A percentile compares a stretch with the other conserved stretches of the same genome.
phyloP scores from a whole-genome alignment of 2,113 vertebrate species.

The Pao palembangensis region DNA sequence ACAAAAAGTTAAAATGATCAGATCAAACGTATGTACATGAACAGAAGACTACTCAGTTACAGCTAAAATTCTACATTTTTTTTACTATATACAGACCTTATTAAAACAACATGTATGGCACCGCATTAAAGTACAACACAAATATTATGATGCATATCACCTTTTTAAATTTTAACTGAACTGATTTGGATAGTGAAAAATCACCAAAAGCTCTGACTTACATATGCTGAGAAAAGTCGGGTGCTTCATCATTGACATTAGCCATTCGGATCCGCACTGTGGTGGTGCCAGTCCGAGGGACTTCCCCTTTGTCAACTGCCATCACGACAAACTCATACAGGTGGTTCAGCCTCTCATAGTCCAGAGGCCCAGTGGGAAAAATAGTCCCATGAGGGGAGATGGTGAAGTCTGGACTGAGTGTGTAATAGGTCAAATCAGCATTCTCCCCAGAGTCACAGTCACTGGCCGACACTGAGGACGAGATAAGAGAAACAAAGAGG shows the following conservation, averaged over 20 bases:
- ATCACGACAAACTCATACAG: conserved; percentile 88
- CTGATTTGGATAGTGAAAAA: not conserved
- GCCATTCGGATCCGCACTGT: conserved; percentile 83
- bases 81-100: too few relatives aligned
- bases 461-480: conserved; percentile 78
- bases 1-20: too few relatives aligned
- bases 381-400: conserved; percentile 82
- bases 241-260: conserved; percentile 88
- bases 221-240: conserved; percentile 82
- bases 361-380: conserved; percentile 77
- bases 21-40: too few relatives aligned
- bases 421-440: conserved; percentile 81
- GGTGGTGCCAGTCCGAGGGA: conserved; percentile 82
- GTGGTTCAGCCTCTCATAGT: conserved; percentile 83
- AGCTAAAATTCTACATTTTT: too few relatives aligned
- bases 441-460: conserved; percentile 87
- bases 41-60: too few relatives aligned
- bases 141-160: too few relatives aligned
- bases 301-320: conserved; percentile 83
- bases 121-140: too few relatives aligned
- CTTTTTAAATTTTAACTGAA: too few relatives aligned
- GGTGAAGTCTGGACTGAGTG: conserved; percentile 83
- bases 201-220: conserved; percentile 60
- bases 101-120: too few relatives aligned
- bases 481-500: not conserved